phyloP scores from a whole-genome alignment of 2,888 invertebrate species.

The Pristionchus arcanus region DNA sequence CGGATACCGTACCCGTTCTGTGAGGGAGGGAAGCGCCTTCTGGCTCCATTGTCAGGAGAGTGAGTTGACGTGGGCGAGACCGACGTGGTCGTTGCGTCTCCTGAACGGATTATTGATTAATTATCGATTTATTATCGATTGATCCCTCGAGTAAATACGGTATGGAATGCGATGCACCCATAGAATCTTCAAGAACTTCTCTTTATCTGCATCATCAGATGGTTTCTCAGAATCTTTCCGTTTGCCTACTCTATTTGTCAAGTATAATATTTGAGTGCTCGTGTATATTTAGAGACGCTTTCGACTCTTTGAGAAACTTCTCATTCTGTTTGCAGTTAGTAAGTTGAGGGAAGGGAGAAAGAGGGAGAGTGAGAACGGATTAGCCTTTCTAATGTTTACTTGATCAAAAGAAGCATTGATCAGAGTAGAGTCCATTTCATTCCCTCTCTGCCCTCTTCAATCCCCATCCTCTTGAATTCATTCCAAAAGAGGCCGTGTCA shows the following conservation, averaged over 20 bases:
- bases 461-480: constrained; percentile 50
- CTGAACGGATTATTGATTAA: constrained; percentile 61
- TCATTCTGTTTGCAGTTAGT: neutral
- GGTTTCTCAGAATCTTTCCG: constrained; percentile 11
- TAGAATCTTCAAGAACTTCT: neutral
- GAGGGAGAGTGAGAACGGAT: neutral
- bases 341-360: neutral
- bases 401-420: neutral
- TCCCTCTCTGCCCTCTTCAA: neutral
- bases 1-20: constrained; percentile 77
- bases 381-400: neutral
- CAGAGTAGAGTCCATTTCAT: constrained; percentile 8
- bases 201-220: constrained; percentile 38
- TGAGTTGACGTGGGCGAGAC: constrained; percentile 78
- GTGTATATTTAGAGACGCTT: constrained; percentile 14
- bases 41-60: constrained; percentile 66
- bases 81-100: constrained; percentile 77
- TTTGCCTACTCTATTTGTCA: constrained; percentile 31
- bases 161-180: too few relatives aligned
- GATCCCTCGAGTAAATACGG: too few relatives aligned
- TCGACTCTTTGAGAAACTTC: constrained; percentile 1
- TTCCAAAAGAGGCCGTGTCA: neutral
- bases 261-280: constrained; percentile 26
- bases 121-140: neutral
- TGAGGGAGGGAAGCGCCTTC: constrained; percentile 58